These are phyloP conservation scores for Channa maculata DNA, from an alignment of 2,113 vertebrate genomes.

Conservation along the genomic window DNA sequence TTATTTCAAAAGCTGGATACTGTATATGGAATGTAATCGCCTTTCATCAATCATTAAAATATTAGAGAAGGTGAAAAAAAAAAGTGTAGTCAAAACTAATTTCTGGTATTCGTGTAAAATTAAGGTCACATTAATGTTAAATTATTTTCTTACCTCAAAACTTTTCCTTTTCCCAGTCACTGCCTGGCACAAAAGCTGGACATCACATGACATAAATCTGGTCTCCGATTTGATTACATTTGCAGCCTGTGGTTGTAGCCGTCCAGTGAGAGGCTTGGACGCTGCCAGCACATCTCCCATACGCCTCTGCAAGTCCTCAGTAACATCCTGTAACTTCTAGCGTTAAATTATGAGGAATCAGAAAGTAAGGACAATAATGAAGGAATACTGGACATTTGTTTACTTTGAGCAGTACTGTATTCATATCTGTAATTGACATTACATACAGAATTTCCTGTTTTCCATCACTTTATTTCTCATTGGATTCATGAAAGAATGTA, in stretches of 20 bases:
- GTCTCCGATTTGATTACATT: slow-evolving; percentile 79
- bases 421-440: no score
- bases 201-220: slow-evolving; percentile 78
- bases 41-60: no score
- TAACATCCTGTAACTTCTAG: slow-evolving; percentile 81
- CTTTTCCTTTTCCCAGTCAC: slow-evolving; percentile 78
- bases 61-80: no score
- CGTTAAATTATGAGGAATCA: background rate
- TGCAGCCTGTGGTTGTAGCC: slow-evolving; percentile 62
- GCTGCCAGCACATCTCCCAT: slow-evolving; percentile 72
- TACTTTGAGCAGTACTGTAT: background rate
- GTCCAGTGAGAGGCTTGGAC: slow-evolving; percentile 80
- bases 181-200: slow-evolving; percentile 82
- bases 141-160: slow-evolving; percentile 82
- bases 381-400: no score
- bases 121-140: no score
- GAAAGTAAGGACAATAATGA: no score
- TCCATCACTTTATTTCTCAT: no score
- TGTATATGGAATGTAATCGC: no score
- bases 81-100: background rate
- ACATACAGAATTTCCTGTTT: no score
- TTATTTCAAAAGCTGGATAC: no score
- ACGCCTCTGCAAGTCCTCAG: slow-evolving; percentile 75
- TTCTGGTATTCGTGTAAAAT: background rate
- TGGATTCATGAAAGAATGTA: no score